Evolutionary conservation across 2,888 invertebrate genomes (phyloP), one percentile per base, ranked within the genome.

Genomic region (Melanargia galathea): DNA sequence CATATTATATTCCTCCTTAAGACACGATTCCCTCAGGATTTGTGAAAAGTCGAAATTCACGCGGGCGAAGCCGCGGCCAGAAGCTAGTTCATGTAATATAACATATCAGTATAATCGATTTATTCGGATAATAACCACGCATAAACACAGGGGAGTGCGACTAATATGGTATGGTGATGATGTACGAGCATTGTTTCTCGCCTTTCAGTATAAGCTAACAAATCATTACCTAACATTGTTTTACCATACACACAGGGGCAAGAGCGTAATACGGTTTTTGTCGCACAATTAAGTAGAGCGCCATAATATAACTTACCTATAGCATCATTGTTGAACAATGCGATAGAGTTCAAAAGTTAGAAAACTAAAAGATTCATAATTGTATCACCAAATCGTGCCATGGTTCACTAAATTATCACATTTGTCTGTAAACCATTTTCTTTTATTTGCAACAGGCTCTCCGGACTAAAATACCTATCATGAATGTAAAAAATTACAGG

Each of bases 121-220:
- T 52, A 22, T 35, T 26, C 46, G 30, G 30, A 20, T 60, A 60
- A 45, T 51, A 51, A 49, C 38, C 22, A 8, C 38, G 33, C 30
- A n/a, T 52, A 33, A 60, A 45, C 60, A 52, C 60, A 45, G 22
- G 60, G 60, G 60, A 60, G 52, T 60, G 10, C 30, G 13, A 52
- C 60, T 60, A 60, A 60, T 60, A 51, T 30, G 26, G 60, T n/a
- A n/a, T 43, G 30, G 52, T 60, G 49, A 43, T 60, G 51, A 52
- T 60, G 52, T 33, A 60, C 52, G 51, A 20, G 30, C 52, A 60
- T 60, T 60, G 60, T 60, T 60, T 43, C 52, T 49, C 60, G 51
- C 43, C 43, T 52, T 60, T 60, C 52, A 52, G 22, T 60, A 60
- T 40, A 35, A 55, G 18, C 55, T 55, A 16, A 24, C 40, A 55